Evolutionary conservation across 92 coral and sea anemone genomes (phyloP).

Genomic region (Palythoa heliodiscus): DNA sequence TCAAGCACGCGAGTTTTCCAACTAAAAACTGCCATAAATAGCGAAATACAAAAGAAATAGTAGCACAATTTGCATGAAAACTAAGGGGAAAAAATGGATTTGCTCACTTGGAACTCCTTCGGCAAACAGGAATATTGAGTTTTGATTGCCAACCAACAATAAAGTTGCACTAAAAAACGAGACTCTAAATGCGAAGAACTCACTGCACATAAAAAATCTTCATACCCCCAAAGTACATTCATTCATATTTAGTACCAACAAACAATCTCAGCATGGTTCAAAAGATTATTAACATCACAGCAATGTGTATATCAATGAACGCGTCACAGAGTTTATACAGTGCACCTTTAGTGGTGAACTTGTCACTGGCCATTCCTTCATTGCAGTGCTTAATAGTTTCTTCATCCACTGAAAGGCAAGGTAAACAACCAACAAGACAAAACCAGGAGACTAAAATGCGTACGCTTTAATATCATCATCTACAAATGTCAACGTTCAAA

Average conservation of each 20-base stretch:
- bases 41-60: too few species aligned
- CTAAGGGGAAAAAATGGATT: too few species aligned
- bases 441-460: constrained; percentile 32
- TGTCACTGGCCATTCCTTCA: constrained; percentile 23
- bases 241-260: neutral
- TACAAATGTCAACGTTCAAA: constrained; percentile 16
- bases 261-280: neutral
- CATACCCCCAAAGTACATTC: neutral
- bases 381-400: neutral
- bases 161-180: neutral
- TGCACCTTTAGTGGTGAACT: constrained; percentile 36
- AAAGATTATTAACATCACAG: neutral
- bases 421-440: constrained; percentile 21
- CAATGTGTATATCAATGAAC: neutral
- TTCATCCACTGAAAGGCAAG: constrained; percentile 45
- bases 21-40: too few species aligned
- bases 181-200: neutral
- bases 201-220: neutral
- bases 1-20: too few species aligned
- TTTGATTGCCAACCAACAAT: neutral
- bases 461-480: constrained; percentile 45
- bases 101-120: too few species aligned
- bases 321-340: neutral
- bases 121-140: neutral
- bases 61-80: too few species aligned